Base-by-base conservation (phyloP, 2,797 vertebrate genomes). In the Perodicticus potto region DNA sequence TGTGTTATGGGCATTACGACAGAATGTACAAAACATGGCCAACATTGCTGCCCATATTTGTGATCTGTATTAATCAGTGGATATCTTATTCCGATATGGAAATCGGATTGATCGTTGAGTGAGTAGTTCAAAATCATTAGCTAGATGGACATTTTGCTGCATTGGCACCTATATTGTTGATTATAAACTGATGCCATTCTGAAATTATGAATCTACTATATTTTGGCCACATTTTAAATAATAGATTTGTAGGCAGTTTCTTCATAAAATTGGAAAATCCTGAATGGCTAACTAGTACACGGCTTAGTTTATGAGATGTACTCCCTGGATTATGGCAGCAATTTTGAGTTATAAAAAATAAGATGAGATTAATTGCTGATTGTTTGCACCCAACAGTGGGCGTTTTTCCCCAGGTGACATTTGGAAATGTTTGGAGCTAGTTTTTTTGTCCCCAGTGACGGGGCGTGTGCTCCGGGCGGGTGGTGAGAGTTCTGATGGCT, bases 71-170 rank as follows among this genome's bases (percentile, higher is more conserved):
- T 91, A 89, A 74, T 91, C 86, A 85, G 7, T 70, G 13, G 6
- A 89, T 45, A 61, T 72, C 74, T 94, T 23, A 88, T 93, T 91
- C 88, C 91, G 25, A 63, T 89, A 12, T 23, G 89, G 32, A 85
- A 88, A 78, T 86, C 32, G 32, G 88, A 84, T 61, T 80, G 25
- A 86, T 25, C 81, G 2, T 40, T 86, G 20, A 81, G 43, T 85
- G 34, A 86, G 40, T 82, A 94, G 3, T 95, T 90, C n/a, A 72
- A 92, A 76, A 83, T 76, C 17, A 90, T 74, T 93, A 80, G 84
- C 16, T 63, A 81, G 8, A 34, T 1, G 74, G 45, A 23, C 4
- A 73, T 55, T 84, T 93, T 92, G 3, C 1, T 57, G 23, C 25
- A n/a, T 1, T 76, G 0, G 29, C 29, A 32, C 86, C 37, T 94